Conservation (phyloP, 2,888 invertebrate species). For the Heterodera filipjevi region DNA sequence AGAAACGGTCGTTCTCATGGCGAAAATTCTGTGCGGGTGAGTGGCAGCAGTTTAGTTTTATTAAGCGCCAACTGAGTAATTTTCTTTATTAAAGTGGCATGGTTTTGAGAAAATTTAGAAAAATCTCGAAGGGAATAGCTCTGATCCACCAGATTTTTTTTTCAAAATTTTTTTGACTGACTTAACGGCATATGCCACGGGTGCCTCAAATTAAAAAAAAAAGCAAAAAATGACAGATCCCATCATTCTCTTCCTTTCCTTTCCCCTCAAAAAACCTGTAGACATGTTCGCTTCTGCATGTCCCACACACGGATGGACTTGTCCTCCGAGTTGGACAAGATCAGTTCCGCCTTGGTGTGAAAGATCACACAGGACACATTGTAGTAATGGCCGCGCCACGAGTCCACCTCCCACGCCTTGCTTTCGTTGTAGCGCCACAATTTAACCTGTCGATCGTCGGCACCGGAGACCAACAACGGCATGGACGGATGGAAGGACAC, state of each 20-base stretch:
- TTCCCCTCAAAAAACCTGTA: conserved; percentile 65
- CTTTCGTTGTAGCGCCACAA: conserved; percentile 79
- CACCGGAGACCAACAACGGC: conserved; percentile 92
- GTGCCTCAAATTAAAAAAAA: not conserved
- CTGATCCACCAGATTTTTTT: too few species aligned
- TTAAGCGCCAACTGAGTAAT: too few species aligned
- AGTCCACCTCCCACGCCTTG: conserved; percentile 97
- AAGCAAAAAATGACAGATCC: conserved; percentile 84
- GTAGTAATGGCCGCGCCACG: conserved; percentile 98
- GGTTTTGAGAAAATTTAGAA: too few species aligned
- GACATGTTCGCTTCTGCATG: conserved; percentile 87
- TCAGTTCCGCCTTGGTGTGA: conserved; percentile 90
- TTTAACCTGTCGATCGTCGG: conserved; percentile 96
- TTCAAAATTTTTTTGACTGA: too few species aligned
- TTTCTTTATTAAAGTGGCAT: too few species aligned
- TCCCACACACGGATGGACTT: conserved; percentile 98
- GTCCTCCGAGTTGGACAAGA: conserved; percentile 95
- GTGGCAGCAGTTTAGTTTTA: too few species aligned
- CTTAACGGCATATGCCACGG: too few species aligned
- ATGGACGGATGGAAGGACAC: conserved; percentile 92
- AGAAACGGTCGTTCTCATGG: conserved; percentile 93
- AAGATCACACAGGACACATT: conserved; percentile 97
- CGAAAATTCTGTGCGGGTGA: conserved; percentile 66
- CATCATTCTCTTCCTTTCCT: too few species aligned
- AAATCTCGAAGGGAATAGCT: too few species aligned